Percentiles rank a stretch among this genome's conserved stretches.
phyloP scores from a whole-genome alignment of 1,140 invertebrate genomes.

The Drosophila chauvacae region DNA sequence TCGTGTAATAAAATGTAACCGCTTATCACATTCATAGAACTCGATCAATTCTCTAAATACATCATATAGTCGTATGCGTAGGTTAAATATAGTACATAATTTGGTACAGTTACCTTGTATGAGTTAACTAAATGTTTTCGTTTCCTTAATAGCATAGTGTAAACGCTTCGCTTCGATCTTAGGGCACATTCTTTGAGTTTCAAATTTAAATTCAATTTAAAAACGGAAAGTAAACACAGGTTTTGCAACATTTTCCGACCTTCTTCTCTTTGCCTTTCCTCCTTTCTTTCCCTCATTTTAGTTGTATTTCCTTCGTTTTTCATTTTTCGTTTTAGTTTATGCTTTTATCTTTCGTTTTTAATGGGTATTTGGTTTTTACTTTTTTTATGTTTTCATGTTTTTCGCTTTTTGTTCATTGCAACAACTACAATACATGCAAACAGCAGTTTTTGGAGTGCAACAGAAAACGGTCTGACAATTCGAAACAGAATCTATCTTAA shows the following conservation, averaged over 20 bases:
- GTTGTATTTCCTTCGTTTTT: neutral
- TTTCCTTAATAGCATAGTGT: slow-evolving; percentile 68
- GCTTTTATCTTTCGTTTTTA: slow-evolving; percentile 16
- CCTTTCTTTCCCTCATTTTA: slow-evolving; percentile 3
- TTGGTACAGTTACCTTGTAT: slow-evolving; percentile 62
- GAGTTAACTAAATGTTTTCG: slow-evolving; percentile 68
- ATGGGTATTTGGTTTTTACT: slow-evolving; percentile 13
- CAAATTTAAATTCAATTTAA: slow-evolving; percentile 16
- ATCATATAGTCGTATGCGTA: slow-evolving; percentile 35
- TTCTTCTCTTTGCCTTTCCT: neutral
- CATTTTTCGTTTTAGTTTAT: neutral
- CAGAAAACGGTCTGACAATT: slow-evolving; percentile 54
- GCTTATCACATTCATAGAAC: slow-evolving; percentile 72
- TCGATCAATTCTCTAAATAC: slow-evolving; percentile 57
- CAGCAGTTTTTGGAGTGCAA: slow-evolving; percentile 54
- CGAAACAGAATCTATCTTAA: slow-evolving; percentile 21
- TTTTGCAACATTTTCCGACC: slow-evolving; percentile 15
- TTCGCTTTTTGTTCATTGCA: slow-evolving; percentile 41
- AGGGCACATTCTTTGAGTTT: slow-evolving; percentile 63
- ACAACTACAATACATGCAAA: slow-evolving; percentile 69
- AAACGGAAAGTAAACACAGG: slow-evolving; percentile 24
- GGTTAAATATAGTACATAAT: slow-evolving; percentile 53
- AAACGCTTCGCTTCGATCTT: slow-evolving; percentile 35
- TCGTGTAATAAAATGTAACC: slow-evolving; percentile 60
- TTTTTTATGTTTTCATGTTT: neutral